Evolutionary conservation across 2,888 invertebrate species (phyloP).

Genomic region (Drosophila diplacantha): DNA sequence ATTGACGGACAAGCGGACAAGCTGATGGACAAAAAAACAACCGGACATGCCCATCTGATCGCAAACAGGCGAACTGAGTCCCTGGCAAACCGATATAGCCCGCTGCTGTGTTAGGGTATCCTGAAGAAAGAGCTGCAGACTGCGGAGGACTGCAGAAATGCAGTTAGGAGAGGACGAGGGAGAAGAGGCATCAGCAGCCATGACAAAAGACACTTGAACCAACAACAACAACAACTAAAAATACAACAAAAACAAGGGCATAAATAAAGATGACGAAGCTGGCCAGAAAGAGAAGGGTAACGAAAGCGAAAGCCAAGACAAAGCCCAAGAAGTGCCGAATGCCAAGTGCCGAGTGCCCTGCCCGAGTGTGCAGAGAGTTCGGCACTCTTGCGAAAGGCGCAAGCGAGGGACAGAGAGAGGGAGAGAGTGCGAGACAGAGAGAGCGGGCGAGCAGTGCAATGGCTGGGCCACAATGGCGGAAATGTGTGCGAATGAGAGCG

Average conservation of each 20-base stretch:
- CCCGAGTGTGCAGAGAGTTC: slow-evolving; percentile 2
- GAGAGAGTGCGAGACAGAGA: background rate
- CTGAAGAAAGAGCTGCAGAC: slow-evolving; percentile 1
- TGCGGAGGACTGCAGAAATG: slow-evolving; percentile 27
- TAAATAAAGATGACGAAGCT: slow-evolving; percentile 73
- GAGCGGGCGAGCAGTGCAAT: slow-evolving; percentile 39
- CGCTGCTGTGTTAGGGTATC: slow-evolving; percentile 13
- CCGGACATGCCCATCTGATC: background rate
- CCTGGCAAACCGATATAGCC: background rate
- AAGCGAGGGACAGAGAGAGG: background rate
- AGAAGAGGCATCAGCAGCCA: slow-evolving; percentile 51
- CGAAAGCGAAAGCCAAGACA: slow-evolving; percentile 22
- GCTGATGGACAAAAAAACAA: slow-evolving; percentile 4
- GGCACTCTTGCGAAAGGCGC: background rate
- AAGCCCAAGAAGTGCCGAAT: slow-evolving; percentile 13
- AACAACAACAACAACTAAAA: slow-evolving; percentile 3
- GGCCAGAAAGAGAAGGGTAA: slow-evolving; percentile 33
- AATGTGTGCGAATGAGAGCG: slow-evolving; percentile 65
- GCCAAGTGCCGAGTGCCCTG: slow-evolving; percentile 9
- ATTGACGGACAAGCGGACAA: no score
- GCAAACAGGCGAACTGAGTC: background rate
- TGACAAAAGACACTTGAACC: slow-evolving; percentile 66
- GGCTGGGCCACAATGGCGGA: slow-evolving; percentile 73
- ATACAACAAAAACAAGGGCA: slow-evolving; percentile 50
- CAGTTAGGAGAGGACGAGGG: slow-evolving; percentile 12